Evolutionary conservation across 2,888 invertebrate genomes (phyloP).

Genomic region (Leptopterna dolabrata): DNA sequence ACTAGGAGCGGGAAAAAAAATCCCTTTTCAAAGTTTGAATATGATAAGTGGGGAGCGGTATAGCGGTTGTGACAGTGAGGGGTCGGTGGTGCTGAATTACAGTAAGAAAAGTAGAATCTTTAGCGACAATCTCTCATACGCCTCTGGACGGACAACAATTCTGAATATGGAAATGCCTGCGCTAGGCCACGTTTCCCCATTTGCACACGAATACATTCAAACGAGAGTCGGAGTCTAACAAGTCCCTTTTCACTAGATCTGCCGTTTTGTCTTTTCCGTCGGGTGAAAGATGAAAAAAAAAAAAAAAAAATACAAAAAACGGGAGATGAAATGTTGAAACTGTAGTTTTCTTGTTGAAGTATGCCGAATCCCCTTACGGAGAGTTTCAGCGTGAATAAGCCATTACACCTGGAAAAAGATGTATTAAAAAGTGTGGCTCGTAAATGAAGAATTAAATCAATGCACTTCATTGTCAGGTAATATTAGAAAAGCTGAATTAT

Average conservation of each 20-base stretch:
- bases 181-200: not conserved
- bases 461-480: no score
- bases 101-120: constrained; percentile 18
- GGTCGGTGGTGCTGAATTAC: not conserved
- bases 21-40: constrained; percentile 19
- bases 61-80: not conserved
- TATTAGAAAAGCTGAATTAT: no score
- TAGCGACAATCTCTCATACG: constrained; percentile 39
- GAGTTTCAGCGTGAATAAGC: no score
- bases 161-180: constrained; percentile 34
- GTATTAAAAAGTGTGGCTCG: no score
- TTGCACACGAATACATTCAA: constrained; percentile 49
- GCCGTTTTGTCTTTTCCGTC: constrained; percentile 29
- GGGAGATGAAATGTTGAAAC: not conserved
- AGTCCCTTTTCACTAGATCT: constrained; percentile 33
- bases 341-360: no score
- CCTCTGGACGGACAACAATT: constrained; percentile 31
- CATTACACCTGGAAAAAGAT: no score
- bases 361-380: no score
- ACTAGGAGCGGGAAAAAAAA: not conserved
- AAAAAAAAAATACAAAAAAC: no score
- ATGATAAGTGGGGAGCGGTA: constrained; percentile 24
- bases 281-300: not conserved
- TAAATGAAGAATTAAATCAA: no score
- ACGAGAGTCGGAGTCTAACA: constrained; percentile 34